Evolutionary conservation across 2,888 invertebrate genomes (phyloP).

Genomic region (Heteromyza rotundicornis): DNA sequence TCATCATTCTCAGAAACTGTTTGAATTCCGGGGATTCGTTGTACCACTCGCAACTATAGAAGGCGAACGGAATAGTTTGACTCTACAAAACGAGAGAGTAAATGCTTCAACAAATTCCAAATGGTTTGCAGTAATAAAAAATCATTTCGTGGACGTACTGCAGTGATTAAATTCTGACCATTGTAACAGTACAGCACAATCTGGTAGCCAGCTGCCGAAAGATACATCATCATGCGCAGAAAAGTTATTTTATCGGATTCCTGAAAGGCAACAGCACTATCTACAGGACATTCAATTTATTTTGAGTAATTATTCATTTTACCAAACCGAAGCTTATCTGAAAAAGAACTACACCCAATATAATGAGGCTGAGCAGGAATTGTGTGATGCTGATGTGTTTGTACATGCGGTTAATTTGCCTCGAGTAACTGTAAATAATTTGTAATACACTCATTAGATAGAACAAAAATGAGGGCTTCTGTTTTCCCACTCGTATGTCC

Average conservation of each 20-base stretch:
- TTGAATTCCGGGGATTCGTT: constrained; percentile 47
- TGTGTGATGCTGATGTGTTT: constrained; percentile 49
- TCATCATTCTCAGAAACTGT: constrained; percentile 46
- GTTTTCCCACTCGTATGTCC: constrained; percentile 40
- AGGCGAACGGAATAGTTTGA: constrained; percentile 40
- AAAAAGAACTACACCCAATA: constrained; percentile 47
- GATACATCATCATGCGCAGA: constrained; percentile 50
- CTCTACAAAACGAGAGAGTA: constrained; percentile 40
- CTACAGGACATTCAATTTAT: too few relatives aligned
- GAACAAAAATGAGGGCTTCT: too few relatives aligned
- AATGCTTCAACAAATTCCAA: too few relatives aligned
- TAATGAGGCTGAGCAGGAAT: constrained; percentile 48
- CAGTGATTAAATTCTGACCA: constrained; percentile 44
- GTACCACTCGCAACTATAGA: constrained; percentile 52
- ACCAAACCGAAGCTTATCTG: constrained; percentile 49
- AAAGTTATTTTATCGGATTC: constrained; percentile 33
- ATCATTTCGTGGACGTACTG: too few relatives aligned
- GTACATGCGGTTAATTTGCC: too few relatives aligned
- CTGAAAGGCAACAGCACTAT: too few relatives aligned
- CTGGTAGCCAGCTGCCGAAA: constrained; percentile 45
- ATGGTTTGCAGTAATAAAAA: too few relatives aligned
- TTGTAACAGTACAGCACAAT: constrained; percentile 52
- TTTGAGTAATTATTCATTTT: constrained; percentile 18
- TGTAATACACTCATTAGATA: too few relatives aligned
- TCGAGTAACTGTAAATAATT: too few relatives aligned